A percentile compares a stretch with the other conserved stretches of the same genome.
phyloP scores from a whole-genome alignment of 2,797 vertebrate species.

The Syngnathus rostellatus region DNA sequence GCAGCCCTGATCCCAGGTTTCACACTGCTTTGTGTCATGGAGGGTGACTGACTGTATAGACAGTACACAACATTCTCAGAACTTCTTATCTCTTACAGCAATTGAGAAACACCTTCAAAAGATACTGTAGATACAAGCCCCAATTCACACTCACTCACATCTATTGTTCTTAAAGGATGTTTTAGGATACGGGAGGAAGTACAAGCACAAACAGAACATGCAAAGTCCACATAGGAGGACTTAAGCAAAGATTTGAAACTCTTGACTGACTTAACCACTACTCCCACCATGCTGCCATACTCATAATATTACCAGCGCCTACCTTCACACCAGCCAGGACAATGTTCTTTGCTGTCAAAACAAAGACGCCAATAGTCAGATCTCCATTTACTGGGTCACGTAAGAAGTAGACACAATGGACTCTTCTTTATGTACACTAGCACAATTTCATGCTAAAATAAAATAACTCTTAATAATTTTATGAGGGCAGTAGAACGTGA shows the following conservation, averaged over 20 bases:
- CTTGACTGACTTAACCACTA: neutral
- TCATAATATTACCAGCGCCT: constrained; percentile 25
- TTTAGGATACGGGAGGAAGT: no score
- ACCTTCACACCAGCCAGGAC: constrained; percentile 95
- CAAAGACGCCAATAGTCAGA: constrained; percentile 12
- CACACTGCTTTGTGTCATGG: constrained; percentile 85
- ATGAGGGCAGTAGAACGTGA: no score
- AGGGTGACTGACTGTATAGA: constrained; percentile 78
- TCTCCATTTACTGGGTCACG: neutral
- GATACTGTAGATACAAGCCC: neutral
- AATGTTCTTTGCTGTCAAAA: constrained; percentile 88
- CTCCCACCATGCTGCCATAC: neutral
- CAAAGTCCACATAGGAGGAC: no score
- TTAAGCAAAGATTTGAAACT: no score
- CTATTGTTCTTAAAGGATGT: no score
- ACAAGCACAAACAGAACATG: no score
- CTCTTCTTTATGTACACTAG: neutral
- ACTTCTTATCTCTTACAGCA: neutral
- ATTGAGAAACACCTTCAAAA: constrained; percentile 2
- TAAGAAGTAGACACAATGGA: neutral
- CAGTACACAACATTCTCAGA: constrained; percentile 1
- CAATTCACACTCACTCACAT: neutral
- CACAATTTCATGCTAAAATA: neutral
- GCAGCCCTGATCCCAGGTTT: constrained; percentile 82
- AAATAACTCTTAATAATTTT: neutral